Evolutionary conservation across 2,888 invertebrate species (phyloP).

Genomic region (Hypolimnas misippus): DNA sequence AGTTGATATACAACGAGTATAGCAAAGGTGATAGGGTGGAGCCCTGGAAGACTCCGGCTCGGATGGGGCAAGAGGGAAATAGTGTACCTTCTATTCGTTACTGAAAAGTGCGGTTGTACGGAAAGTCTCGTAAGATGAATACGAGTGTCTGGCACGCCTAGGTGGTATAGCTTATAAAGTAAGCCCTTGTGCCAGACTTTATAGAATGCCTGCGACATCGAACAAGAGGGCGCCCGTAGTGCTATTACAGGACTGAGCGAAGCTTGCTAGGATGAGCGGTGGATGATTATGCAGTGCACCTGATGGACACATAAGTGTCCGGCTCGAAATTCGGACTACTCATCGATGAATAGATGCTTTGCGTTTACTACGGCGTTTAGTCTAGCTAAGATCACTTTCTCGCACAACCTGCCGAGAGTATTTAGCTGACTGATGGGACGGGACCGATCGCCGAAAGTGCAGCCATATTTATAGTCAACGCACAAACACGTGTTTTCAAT

Average conservation of each 20-base stretch:
- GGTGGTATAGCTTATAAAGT: neutral
- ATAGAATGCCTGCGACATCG: constrained; percentile 2
- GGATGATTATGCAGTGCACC: constrained; percentile 36
- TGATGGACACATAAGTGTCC: constrained; percentile 29
- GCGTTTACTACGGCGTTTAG: neutral
- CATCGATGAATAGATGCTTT: constrained; percentile 19
- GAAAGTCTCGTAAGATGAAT: constrained; percentile 17
- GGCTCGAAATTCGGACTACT: constrained; percentile 40
- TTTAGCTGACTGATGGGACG: constrained; percentile 22
- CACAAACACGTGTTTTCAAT: too few species aligned
- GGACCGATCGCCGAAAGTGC: too few species aligned
- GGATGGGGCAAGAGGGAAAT: neutral
- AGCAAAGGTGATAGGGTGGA: neutral
- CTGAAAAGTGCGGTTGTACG: constrained; percentile 28
- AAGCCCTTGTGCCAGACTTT: constrained; percentile 13
- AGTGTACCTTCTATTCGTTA: constrained; percentile 27
- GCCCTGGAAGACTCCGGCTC: neutral
- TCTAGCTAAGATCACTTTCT: neutral
- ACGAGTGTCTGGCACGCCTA: constrained; percentile 25
- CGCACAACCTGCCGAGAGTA: constrained; percentile 12
- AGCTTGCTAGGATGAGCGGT: constrained; percentile 30
- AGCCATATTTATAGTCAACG: too few species aligned
- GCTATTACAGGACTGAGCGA: neutral
- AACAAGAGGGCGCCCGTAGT: neutral
- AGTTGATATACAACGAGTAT: neutral